Conservation (phyloP, 2,797 vertebrate species). For the Lagodon rhomboides region DNA sequence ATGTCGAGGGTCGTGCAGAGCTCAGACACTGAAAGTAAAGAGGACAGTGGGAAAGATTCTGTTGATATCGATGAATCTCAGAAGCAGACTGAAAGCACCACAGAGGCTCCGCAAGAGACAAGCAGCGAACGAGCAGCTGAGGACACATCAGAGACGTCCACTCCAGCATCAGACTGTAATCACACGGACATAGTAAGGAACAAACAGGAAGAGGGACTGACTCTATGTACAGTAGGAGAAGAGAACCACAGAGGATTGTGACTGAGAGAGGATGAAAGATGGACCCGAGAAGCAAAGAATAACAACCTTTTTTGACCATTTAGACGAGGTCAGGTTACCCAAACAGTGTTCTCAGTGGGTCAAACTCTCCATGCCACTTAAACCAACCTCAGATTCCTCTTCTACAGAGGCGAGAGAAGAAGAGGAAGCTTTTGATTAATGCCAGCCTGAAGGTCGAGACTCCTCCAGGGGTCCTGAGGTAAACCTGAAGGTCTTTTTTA, state of each 20-base stretch:
- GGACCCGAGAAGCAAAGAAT: background rate
- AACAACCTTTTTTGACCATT: background rate
- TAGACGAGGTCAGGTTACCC: background rate
- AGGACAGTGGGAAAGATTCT: constrained; percentile 18
- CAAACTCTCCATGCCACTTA: background rate
- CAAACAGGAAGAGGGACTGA: constrained; percentile 15
- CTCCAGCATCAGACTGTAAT: constrained; percentile 5
- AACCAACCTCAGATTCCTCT: background rate
- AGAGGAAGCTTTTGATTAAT: background rate
- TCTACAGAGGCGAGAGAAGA: background rate
- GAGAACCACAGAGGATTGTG: constrained; percentile 5
- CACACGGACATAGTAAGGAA: background rate
- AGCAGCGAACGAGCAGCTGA: background rate
- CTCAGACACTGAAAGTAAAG: constrained; percentile 4
- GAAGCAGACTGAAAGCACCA: constrained; percentile 22
- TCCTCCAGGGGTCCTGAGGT: background rate
- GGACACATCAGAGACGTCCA: constrained; percentile 10
- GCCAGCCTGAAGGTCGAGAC: background rate
- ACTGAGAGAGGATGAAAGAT: background rate
- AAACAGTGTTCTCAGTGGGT: background rate
- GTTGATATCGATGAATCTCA: background rate
- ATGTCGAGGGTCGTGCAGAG: background rate
- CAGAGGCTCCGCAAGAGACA: constrained; percentile 44
- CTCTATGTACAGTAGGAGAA: background rate
- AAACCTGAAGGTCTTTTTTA: background rate